Percentiles rank a stretch among this genome's conserved stretches.
Evolutionary conservation across 2,888 invertebrate genomes (phyloP).

Genomic region (Entomobrya proxima): DNA sequence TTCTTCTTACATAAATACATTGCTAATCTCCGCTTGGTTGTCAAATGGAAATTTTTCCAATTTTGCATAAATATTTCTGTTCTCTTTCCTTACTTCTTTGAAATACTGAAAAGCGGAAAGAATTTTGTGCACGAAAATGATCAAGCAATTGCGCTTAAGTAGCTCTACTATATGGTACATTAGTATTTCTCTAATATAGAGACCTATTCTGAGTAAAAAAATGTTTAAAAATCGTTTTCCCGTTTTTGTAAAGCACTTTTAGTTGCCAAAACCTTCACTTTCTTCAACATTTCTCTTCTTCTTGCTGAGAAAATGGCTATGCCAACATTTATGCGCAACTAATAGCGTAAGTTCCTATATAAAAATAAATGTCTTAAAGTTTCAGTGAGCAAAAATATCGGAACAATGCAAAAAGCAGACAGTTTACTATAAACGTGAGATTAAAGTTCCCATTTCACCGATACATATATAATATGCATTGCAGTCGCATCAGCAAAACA

Average conservation of each 20-base stretch:
- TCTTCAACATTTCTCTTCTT: neutral
- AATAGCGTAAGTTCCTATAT: too few species aligned
- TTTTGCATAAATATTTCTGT: neutral
- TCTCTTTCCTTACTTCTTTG: neutral
- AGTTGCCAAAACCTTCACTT: conserved; percentile 1
- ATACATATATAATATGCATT: too few species aligned
- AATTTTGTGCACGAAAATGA: conserved; percentile 56
- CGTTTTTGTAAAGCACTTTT: neutral
- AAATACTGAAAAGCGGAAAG: neutral
- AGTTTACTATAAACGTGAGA: too few species aligned
- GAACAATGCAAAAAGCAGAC: too few species aligned
- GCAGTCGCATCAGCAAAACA: too few species aligned
- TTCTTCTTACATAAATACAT: neutral
- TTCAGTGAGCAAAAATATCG: too few species aligned
- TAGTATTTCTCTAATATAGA: neutral
- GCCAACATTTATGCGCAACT: too few species aligned
- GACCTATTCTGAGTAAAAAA: neutral
- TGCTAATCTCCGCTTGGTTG: neutral
- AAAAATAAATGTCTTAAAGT: too few species aligned
- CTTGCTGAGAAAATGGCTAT: too few species aligned
- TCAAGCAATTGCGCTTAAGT: conserved; percentile 58
- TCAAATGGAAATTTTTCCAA: conserved; percentile 1
- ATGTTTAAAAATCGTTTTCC: neutral
- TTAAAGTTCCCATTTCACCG: too few species aligned
- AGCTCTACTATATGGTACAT: neutral